Evolutionary conservation across 2,113 vertebrate genomes (phyloP).

Genomic region (Dicentrarchus labrax): DNA sequence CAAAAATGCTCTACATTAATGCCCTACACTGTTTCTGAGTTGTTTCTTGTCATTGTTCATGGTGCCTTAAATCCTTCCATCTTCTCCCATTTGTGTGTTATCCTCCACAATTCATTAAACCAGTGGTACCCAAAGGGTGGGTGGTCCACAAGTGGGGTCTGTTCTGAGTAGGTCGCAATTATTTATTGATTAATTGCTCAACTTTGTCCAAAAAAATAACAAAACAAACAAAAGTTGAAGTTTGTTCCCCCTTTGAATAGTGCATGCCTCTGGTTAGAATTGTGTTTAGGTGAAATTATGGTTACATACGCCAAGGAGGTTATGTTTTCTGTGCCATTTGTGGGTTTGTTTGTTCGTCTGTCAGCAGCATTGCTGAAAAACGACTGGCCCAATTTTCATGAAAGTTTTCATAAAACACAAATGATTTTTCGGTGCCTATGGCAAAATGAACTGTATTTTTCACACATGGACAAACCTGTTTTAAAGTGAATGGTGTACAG

Average conservation of each 20-base stretch:
- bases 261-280: background rate
- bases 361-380: too few relatives aligned
- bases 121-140: conserved; percentile 35
- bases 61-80: conserved; percentile 29
- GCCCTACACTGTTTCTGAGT: background rate
- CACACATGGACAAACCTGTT: too few relatives aligned
- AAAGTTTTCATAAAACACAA: too few relatives aligned
- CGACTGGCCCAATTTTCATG: too few relatives aligned
- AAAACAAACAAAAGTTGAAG: background rate
- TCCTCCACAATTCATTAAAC: conserved; percentile 19
- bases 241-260: background rate
- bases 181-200: background rate
- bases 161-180: background rate
- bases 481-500: too few relatives aligned
- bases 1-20: background rate
- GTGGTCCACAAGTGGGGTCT: background rate
- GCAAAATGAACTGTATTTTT: too few relatives aligned
- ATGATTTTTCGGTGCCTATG: too few relatives aligned
- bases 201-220: background rate
- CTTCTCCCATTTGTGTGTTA: conserved; percentile 12
- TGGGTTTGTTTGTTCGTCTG: too few relatives aligned
- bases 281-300: background rate
- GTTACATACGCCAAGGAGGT: too few relatives aligned
- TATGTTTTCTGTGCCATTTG: too few relatives aligned
- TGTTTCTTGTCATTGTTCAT: conserved; percentile 29